These are phyloP conservation scores for Urophycis tenuis DNA, from an alignment of 2,797 vertebrate species.

Conservation along the genomic window DNA sequence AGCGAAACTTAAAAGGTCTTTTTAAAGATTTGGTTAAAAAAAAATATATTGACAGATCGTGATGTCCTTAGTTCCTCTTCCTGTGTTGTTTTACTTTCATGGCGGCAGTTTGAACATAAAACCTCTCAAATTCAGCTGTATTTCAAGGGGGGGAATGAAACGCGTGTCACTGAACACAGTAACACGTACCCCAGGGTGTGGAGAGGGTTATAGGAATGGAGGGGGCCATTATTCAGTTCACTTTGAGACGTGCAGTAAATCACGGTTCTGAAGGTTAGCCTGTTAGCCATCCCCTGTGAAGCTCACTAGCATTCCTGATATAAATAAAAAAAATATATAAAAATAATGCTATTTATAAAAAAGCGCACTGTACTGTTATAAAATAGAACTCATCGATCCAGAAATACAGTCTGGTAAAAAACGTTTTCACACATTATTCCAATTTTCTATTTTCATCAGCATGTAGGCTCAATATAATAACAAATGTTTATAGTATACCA, in stretches of 20 bases:
- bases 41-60: not conserved
- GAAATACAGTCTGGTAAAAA: not conserved
- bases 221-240: constrained; percentile 58
- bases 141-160: constrained; percentile 58
- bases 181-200: constrained; percentile 48
- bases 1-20: not conserved
- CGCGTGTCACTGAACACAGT: constrained; percentile 67
- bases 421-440: not conserved
- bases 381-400: not conserved
- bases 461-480: not conserved
- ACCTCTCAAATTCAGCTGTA: constrained; percentile 51
- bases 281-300: constrained; percentile 44
- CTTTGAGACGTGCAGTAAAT: constrained; percentile 61
- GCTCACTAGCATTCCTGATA: constrained; percentile 55
- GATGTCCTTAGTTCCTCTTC: not conserved
- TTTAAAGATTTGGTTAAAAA: not conserved
- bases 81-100: constrained; percentile 41
- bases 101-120: constrained; percentile 41
- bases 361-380: too few species aligned
- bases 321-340: not conserved
- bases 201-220: constrained; percentile 66
- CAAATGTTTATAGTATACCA: not conserved
- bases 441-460: not conserved
- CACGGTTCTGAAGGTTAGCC: constrained; percentile 27
- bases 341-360: not conserved